phyloP scores from a whole-genome alignment of 2,888 invertebrate genomes.

The Yponomeuta sedellus region DNA sequence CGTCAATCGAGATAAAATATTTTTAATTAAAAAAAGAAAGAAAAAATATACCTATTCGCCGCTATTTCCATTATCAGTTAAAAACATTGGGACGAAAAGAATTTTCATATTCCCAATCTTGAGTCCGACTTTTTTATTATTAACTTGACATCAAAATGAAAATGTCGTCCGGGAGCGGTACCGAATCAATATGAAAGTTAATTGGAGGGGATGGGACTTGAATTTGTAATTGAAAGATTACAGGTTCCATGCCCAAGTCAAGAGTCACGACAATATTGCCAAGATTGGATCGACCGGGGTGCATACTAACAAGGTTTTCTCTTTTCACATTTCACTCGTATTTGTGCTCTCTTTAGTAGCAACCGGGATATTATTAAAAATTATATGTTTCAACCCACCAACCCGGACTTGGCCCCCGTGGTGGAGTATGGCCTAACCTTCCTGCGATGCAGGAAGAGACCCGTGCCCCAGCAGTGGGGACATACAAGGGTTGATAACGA shows the following conservation, averaged over 20 bases:
- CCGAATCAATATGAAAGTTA: constrained; percentile 58
- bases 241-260: constrained; percentile 35
- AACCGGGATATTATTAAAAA: too few relatives aligned
- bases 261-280: constrained; percentile 27
- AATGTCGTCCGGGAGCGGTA: constrained; percentile 35
- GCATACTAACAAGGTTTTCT: not conserved
- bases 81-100: not conserved
- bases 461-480: too few relatives aligned
- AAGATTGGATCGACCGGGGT: constrained; percentile 26
- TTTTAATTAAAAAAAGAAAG: not conserved
- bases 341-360: too few relatives aligned
- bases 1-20: not conserved
- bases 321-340: too few relatives aligned
- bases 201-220: constrained; percentile 61
- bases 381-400: too few relatives aligned
- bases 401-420: too few relatives aligned
- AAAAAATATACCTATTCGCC: not conserved
- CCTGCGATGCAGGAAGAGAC: too few relatives aligned
- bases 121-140: constrained; percentile 24
- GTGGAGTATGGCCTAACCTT: too few relatives aligned
- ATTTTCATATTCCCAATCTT: not conserved
- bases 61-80: not conserved
- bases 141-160: constrained; percentile 40
- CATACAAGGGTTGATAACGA: too few relatives aligned
- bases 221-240: constrained; percentile 64